Base-by-base conservation (phyloP, 1,140 invertebrate species). In the Diprion similis region DNA sequence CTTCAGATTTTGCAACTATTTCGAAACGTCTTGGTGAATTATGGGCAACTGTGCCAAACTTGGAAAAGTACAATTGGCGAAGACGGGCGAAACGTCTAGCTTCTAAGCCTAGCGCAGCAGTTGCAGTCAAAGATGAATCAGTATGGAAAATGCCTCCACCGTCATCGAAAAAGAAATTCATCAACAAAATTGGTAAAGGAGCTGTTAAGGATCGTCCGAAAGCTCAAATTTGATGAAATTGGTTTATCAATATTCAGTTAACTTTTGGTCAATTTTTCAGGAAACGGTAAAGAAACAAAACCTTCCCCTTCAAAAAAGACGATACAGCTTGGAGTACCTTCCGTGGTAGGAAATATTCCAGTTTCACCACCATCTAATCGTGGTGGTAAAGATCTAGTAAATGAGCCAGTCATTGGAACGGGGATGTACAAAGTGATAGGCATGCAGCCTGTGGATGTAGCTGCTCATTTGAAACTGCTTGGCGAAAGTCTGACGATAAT, bases 401-500 rank as follows among this genome's bases (percentile, higher is more conserved):
- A 85, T 72, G 86, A 87, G 8, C 76, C 85, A 8, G 71, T 82
- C 7, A 80, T 85, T 18, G 82, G 84, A n/a, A 80, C 88, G 65
- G 87, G 78, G 73, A 81, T 89, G 75, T 92, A 90, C 79, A 93
- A 95, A 88, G 91, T 92, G 15, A 91, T 92, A 59, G 95, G 93
- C 66, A 96, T 94, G 13, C 93, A 95, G 64, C 94, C 96, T 0
- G 92, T 97, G 3, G 97, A 99, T 87, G 94, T 97, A 19, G 97
- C 97, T 6, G 96, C 97, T 0, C 97, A 99, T 88, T 89, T 99
- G 1, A 96, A 96, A 73, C 89, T 99, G 37, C 89, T 99, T 1
- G 97, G 97, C 0, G 97, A 98, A 84, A 98, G 96, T 81, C 89
- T 99, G 8, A 94, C 94, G 24, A 96, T 97, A 78, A 98, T 99